Percentiles rank a stretch among this genome's conserved stretches.
These are phyloP conservation scores for Heterohyrax brucei DNA, from an alignment of 2,797 vertebrate genomes.

Conservation along the genomic window DNA sequence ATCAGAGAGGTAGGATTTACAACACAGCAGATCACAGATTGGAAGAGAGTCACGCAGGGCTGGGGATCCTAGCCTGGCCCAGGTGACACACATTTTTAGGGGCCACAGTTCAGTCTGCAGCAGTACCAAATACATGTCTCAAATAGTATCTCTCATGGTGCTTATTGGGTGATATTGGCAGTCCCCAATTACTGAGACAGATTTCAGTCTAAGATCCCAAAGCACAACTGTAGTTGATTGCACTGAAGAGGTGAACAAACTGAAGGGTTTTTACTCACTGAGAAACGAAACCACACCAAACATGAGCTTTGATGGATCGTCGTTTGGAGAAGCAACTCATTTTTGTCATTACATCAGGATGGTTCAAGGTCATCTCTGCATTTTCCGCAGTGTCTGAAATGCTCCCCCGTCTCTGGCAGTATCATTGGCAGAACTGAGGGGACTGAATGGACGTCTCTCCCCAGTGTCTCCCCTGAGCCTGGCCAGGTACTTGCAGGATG, in stretches of 20 bases:
- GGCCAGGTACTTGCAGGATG: neutral
- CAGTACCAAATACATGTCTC: neutral
- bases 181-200: neutral
- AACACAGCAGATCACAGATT: no score
- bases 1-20: no score
- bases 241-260: neutral
- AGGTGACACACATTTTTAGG: no score
- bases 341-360: constrained; percentile 7
- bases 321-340: neutral
- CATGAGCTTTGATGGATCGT: neutral
- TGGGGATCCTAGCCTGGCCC: no score
- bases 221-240: neutral
- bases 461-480: no score
- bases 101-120: no score
- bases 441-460: neutral
- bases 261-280: neutral
- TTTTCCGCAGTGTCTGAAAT: neutral
- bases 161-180: neutral
- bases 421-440: neutral
- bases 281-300: constrained; percentile 11
- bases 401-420: neutral
- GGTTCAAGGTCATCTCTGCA: neutral
- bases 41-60: no score
- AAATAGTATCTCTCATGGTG: neutral
- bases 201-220: constrained; percentile 26